phyloP scores from a whole-genome alignment of 2,888 invertebrate species.

The Ectropis crepuscularia region DNA sequence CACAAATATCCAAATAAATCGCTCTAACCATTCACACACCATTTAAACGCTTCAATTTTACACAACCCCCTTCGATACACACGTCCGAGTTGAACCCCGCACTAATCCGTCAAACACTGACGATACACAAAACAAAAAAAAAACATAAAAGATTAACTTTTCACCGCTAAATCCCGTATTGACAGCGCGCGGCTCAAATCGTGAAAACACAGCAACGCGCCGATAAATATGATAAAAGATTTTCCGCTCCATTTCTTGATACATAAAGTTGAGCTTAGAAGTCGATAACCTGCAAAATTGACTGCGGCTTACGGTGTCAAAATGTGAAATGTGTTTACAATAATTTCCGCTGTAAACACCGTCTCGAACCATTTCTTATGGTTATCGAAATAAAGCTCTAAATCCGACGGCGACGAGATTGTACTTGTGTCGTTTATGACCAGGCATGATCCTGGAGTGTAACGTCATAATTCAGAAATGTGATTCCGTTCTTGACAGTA shows the following conservation, averaged over 20 bases:
- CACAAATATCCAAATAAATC: neutral
- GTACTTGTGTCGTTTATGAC: conserved; percentile 19
- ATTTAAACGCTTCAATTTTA: conserved; percentile 1
- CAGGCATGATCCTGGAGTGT: conserved; percentile 31
- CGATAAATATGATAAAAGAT: conserved; percentile 36
- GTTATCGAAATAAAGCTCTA: conserved; percentile 5
- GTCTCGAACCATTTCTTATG: conserved; percentile 15
- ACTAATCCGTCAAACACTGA: conserved; percentile 26
- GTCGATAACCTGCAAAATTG: conserved; percentile 47
- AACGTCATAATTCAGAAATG: conserved; percentile 53
- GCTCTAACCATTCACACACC: neutral
- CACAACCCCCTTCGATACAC: conserved; percentile 6
- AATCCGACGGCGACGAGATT: conserved; percentile 1
- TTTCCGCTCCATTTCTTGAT: conserved; percentile 50
- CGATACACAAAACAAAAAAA: conserved; percentile 22
- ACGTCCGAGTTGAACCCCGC: conserved; percentile 11
- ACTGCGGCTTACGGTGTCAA: conserved; percentile 45
- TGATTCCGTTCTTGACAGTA: conserved; percentile 53
- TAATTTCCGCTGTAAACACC: conserved; percentile 32
- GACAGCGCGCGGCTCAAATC: conserved; percentile 27
- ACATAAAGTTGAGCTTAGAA: conserved; percentile 47
- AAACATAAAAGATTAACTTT: conserved; percentile 29
- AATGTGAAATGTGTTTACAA: conserved; percentile 45
- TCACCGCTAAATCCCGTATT: conserved; percentile 26
- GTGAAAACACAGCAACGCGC: conserved; percentile 6